Evolutionary conservation across 2,797 vertebrate species (phyloP), one percentile per base, ranked within the genome.

Genomic region (Pitangus sulphuratus): DNA sequence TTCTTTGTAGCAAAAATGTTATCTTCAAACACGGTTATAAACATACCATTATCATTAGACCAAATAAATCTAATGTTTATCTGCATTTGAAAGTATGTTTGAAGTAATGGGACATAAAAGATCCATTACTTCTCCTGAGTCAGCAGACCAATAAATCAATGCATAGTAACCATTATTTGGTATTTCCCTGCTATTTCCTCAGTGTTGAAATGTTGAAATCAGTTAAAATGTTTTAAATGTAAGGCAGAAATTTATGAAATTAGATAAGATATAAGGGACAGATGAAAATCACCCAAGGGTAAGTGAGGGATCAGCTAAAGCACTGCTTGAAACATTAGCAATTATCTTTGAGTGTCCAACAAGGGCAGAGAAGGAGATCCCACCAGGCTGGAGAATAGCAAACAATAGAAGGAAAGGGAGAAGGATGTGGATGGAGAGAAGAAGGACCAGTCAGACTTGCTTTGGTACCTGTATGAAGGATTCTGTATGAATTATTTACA

Each of bases 231-330:
- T 84, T 91, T 84, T 65, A 79, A 86, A 79, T 31, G 6, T 37
- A 76, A 66, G 31, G 50, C n/a, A 87, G 61, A 90, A 91, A 90
- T 87, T 81, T 90, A 39, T 75, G 35, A 86, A 81, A 95, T 81
- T 44, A 87, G 62, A 47, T 86, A 64, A 83, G 3, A 16, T 1
- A 0, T 10, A 57, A 75, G 57, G 42, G 25, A 69, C 25, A 47
- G 74, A 54, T 4, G 21, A 61, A 48, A 70, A 45, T 62, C 62
- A 78, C 28, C 31, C 31, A 60, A 68, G 45, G 26, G 70, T 54
- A 65, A 64, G 30, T 33, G 66, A 84, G 47, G 50, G n/a, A 88
- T 40, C 45, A 56, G 35, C 30, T 88, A 76, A 89, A 95, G 57
- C 9, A 15, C 21, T 83, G 51, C 28, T 91, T 71, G 84, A 87